These are phyloP conservation scores for Coenonympha arcania DNA, from an alignment of 2,888 invertebrate species.

Conservation along the genomic window DNA sequence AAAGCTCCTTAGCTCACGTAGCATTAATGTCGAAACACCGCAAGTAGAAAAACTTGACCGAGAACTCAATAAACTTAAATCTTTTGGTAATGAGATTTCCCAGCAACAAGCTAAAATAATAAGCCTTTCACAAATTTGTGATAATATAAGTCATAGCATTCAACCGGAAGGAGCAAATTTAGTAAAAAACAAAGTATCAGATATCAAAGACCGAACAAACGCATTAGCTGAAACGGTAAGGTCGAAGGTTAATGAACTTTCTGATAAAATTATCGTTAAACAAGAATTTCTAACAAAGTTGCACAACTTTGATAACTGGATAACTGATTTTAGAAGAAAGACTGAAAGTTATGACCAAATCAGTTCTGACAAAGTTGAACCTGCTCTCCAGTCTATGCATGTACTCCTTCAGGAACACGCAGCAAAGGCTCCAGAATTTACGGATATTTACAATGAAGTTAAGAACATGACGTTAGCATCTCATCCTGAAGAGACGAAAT, in stretches of 20 bases:
- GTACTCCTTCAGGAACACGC: conserved; percentile 87
- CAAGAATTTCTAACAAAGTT: conserved; percentile 89
- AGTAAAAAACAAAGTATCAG: conserved; percentile 81
- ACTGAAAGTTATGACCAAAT: conserved; percentile 86
- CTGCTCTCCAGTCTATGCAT: conserved; percentile 84
- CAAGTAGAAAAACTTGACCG: conserved; percentile 84
- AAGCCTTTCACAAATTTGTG: conserved; percentile 83
- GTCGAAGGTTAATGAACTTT: conserved; percentile 83
- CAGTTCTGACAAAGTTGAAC: conserved; percentile 85
- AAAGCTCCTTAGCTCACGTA: conserved; percentile 74
- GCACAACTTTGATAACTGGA: conserved; percentile 85
- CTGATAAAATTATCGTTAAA: conserved; percentile 84
- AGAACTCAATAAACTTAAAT: conserved; percentile 83
- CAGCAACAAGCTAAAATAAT: conserved; percentile 89
- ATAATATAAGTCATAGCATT: conserved; percentile 83
- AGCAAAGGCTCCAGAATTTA: conserved; percentile 85
- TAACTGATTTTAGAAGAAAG: conserved; percentile 80
- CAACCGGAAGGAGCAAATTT: conserved; percentile 83
- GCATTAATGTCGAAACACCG: conserved; percentile 77
- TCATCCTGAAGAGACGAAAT: conserved; percentile 82
- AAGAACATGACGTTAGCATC: conserved; percentile 81
- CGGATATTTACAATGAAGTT: conserved; percentile 86
- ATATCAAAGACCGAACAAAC: conserved; percentile 82
- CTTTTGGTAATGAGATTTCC: conserved; percentile 87
- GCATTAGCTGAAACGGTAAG: conserved; percentile 84